These are phyloP conservation scores for Camponotus fellah DNA, from an alignment of 2,888 invertebrate genomes.

Conservation along the genomic window DNA sequence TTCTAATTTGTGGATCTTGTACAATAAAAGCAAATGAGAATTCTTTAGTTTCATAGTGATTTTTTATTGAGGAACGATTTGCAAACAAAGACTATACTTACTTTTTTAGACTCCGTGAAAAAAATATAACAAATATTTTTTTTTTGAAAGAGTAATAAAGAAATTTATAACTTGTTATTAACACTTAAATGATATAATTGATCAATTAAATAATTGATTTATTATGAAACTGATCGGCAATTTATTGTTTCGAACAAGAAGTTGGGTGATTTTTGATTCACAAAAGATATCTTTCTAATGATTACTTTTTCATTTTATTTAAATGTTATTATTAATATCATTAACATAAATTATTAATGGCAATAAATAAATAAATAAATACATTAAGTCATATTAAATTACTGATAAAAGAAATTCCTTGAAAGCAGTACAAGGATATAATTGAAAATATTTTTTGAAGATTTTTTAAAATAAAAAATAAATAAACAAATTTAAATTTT, in stretches of 20 bases:
- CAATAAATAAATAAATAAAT: constrained; percentile 1
- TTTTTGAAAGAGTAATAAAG: neutral
- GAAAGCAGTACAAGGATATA: neutral
- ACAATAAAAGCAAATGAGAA: constrained; percentile 45
- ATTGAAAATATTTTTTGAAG: neutral
- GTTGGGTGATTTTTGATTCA: neutral
- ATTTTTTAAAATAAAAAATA: neutral
- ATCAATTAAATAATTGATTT: constrained; percentile 7
- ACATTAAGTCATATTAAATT: neutral
- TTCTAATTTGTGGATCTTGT: constrained; percentile 74
- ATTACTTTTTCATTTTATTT: neutral
- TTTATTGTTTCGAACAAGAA: neutral
- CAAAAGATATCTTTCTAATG: neutral
- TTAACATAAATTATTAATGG: neutral
- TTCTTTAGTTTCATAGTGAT: constrained; percentile 10
- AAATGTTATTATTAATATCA: constrained; percentile 2
- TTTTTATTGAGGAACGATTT: constrained; percentile 17
- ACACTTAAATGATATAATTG: neutral
- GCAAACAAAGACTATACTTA: constrained; percentile 27
- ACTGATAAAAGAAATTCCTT: neutral
- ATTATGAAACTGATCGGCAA: neutral
- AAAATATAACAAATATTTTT: neutral
- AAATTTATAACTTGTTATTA: neutral
- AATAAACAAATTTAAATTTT: neutral
- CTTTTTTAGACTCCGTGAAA: neutral